Conservation (phyloP, 2,113 vertebrate species). For the Hylia prasina region DNA sequence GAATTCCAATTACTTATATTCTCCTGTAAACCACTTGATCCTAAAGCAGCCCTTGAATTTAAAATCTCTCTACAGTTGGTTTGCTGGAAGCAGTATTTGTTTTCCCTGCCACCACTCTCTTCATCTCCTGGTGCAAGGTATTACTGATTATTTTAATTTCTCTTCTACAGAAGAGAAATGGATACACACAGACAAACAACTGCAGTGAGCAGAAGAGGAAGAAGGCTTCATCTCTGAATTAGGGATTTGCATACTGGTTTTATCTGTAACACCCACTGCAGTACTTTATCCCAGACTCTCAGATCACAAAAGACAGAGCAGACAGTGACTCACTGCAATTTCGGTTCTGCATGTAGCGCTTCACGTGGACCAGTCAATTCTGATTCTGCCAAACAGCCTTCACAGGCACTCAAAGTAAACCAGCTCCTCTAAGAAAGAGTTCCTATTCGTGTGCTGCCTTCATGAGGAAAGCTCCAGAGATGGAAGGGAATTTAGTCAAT, state of each 20-base stretch:
- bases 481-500: conserved; percentile 14
- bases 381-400: neutral
- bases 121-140: neutral
- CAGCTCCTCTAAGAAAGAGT: neutral
- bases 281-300: conserved; percentile 40
- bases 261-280: conserved; percentile 49
- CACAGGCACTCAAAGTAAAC: conserved; percentile 9
- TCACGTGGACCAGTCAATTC: conserved; percentile 33
- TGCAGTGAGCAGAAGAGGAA: neutral
- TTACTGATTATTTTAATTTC: neutral
- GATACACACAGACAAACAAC: conserved; percentile 8
- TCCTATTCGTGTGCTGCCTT: neutral
- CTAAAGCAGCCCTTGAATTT: neutral
- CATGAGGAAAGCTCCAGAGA: conserved; percentile 13
- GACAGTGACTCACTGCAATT: conserved; percentile 47
- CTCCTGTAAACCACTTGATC: neutral
- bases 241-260: conserved; percentile 43
- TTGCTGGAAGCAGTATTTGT: neutral
- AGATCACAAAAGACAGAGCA: conserved; percentile 47
- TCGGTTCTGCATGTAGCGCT: neutral
- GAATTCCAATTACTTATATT: neutral
- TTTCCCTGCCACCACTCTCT: neutral
- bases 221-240: neutral
- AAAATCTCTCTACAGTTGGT: neutral
- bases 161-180: neutral